These are phyloP conservation scores for Trissolcus basalis DNA, from an alignment of 1,140 invertebrate genomes.

Conservation along the genomic window DNA sequence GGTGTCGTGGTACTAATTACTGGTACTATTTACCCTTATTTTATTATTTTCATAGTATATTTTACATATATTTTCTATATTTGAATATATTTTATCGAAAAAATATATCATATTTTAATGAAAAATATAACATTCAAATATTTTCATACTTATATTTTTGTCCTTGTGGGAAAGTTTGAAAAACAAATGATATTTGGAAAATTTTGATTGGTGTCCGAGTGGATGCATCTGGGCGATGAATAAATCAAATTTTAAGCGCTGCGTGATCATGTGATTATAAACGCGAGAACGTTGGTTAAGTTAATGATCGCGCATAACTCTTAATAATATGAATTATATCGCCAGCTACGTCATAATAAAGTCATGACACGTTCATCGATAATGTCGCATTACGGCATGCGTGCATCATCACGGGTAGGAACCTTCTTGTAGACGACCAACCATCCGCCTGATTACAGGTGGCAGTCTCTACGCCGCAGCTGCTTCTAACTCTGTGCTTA, in stretches of 20 bases:
- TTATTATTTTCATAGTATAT: too few species aligned
- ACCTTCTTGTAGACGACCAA: constrained; percentile 17
- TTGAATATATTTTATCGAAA: too few species aligned
- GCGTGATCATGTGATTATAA: constrained; percentile 1
- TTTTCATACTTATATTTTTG: too few species aligned
- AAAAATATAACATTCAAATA: too few species aligned
- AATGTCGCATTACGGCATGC: constrained; percentile 35
- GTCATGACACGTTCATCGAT: constrained; percentile 30
- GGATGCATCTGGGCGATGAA: too few species aligned
- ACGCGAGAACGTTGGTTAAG: not conserved
- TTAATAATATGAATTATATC: constrained; percentile 14
- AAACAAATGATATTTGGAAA: too few species aligned
- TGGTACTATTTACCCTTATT: too few species aligned
- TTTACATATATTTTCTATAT: too few species aligned
- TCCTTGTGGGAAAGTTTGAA: too few species aligned
- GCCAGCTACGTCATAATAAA: constrained; percentile 15
- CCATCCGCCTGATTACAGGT: constrained; percentile 52
- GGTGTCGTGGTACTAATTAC: too few species aligned
- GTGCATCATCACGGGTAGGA: constrained; percentile 29
- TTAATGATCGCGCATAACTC: not conserved
- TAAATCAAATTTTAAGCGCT: constrained; percentile 6
- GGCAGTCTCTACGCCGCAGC: constrained; percentile 39
- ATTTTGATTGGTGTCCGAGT: too few species aligned
- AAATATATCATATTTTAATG: too few species aligned
- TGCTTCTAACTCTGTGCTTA: constrained; percentile 32